These are phyloP conservation scores for Dreissena rostriformis DNA, from an alignment of 1,140 invertebrate genomes.

Conservation along the genomic window DNA sequence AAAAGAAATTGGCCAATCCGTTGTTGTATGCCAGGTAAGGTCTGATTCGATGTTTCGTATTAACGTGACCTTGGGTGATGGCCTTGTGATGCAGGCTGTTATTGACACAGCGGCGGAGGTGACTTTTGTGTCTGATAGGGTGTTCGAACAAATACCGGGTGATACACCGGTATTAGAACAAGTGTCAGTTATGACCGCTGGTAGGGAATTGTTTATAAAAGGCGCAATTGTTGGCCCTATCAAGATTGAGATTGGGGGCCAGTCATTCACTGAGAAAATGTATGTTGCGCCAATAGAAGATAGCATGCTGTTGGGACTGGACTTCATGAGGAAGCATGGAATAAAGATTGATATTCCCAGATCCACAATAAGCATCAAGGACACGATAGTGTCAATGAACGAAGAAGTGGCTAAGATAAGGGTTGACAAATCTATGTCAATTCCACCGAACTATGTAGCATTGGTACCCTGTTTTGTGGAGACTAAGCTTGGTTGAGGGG, in stretches of 20 bases:
- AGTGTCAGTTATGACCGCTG: no score
- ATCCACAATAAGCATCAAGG: neutral
- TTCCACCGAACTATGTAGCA: conserved; percentile 3
- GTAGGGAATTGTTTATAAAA: no score
- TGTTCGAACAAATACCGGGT: no score
- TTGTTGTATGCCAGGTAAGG: no score
- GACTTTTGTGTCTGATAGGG: no score
- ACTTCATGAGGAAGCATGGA: neutral
- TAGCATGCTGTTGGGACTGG: conserved; percentile 9
- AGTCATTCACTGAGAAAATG: neutral
- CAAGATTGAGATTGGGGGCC: neutral
- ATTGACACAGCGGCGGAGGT: no score
- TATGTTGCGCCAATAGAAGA: conserved; percentile 18
- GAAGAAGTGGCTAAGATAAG: neutral
- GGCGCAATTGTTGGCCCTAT: neutral
- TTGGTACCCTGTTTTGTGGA: neutral
- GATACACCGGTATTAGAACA: no score
- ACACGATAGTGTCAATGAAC: neutral
- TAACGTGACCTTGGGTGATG: no score
- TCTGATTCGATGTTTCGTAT: no score
- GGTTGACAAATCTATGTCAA: neutral
- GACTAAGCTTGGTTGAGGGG: no score
- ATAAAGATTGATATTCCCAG: neutral
- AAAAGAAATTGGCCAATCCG: no score
- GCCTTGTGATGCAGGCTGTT: no score